These are phyloP conservation scores for Clusia tigrina DNA, from an alignment of 2,888 invertebrate genomes.

Conservation along the genomic window DNA sequence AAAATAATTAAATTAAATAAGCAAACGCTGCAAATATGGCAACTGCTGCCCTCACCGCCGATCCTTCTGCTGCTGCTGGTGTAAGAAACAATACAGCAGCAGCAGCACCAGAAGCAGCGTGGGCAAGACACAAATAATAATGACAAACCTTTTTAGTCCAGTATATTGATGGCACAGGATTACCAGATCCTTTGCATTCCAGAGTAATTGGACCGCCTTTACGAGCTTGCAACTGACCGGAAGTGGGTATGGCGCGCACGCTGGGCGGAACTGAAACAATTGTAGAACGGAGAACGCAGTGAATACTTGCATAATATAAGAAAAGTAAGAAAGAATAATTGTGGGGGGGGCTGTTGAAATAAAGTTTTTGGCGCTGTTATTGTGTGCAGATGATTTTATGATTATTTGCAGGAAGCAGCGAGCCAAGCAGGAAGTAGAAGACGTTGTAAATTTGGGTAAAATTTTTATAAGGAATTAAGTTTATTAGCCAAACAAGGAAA, in stretches of 20 bases:
- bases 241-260: slow-evolving; percentile 73
- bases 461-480: not conserved
- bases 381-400: slow-evolving; percentile 22
- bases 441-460: not conserved
- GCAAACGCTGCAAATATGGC: not conserved
- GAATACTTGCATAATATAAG: not conserved
- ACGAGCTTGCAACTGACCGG: slow-evolving; percentile 72
- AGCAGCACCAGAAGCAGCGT: slow-evolving; percentile 8
- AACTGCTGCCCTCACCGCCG: not conserved
- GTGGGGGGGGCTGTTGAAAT: not conserved
- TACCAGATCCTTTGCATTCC: slow-evolving; percentile 76
- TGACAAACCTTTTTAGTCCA: slow-evolving; percentile 68
- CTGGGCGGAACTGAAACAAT: slow-evolving; percentile 70
- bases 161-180: slow-evolving; percentile 75
- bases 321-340: slow-evolving; percentile 1
- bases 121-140: slow-evolving; percentile 24
- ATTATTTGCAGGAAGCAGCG: not conserved
- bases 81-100: not conserved
- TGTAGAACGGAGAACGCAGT: slow-evolving; percentile 24
- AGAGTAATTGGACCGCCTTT: slow-evolving; percentile 74
- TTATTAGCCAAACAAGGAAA: no score
- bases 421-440: not conserved
- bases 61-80: not conserved
- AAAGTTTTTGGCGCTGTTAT: not conserved
- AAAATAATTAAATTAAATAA: slow-evolving; percentile 3